Conservation (phyloP, 1,140 invertebrate species). For the Penaeus vannamei region DNA sequence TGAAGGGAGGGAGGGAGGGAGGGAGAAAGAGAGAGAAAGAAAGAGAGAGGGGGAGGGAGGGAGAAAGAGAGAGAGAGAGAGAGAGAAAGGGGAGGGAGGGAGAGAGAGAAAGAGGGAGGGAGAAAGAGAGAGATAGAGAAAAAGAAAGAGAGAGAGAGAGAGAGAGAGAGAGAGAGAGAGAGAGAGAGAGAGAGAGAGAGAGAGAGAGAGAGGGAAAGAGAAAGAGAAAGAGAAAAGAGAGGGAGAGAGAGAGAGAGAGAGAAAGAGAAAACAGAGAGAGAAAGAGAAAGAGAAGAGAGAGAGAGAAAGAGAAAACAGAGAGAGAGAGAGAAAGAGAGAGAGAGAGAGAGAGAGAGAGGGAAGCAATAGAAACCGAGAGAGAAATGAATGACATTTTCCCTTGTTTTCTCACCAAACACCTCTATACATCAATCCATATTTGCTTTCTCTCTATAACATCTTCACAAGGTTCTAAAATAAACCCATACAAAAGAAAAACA, state of each 20-base stretch:
- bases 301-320: not conserved
- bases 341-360: too few species aligned
- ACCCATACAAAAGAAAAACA: too few species aligned
- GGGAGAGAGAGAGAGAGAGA: slow-evolving; percentile 2
- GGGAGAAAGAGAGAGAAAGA: not conserved
- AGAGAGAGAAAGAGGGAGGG: slow-evolving; percentile 2
- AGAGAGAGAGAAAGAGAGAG: too few species aligned
- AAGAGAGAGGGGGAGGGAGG: slow-evolving; percentile 11
- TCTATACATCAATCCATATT: too few species aligned
- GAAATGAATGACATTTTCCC: too few species aligned
- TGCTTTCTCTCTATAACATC: too few species aligned
- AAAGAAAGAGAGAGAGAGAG: not conserved
- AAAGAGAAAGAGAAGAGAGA: not conserved
- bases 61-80: slow-evolving; percentile 3
- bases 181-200: too few species aligned
- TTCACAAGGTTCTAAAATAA: too few species aligned
- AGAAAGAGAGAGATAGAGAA: not conserved
- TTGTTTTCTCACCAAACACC: too few species aligned
- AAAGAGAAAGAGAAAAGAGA: not conserved
- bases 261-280: slow-evolving; percentile 4
- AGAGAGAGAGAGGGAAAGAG: not conserved
- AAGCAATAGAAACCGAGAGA: too few species aligned
- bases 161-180: too few species aligned
- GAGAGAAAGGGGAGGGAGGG: slow-evolving; percentile 10
- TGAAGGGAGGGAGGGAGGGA: not conserved